Conservation (phyloP, 2,888 invertebrate genomes). For the Pheosia tremula region DNA sequence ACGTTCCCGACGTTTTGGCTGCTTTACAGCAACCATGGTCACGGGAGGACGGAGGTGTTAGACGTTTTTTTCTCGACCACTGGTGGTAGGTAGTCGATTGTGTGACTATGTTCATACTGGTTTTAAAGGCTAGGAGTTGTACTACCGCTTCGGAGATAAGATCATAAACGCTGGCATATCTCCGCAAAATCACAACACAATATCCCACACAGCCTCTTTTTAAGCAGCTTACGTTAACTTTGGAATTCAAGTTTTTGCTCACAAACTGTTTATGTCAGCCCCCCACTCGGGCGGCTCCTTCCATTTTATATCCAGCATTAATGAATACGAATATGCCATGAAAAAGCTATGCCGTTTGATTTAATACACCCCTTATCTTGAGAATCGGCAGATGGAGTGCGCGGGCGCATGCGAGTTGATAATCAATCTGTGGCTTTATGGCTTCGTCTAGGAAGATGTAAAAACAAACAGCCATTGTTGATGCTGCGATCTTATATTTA, state of each 20-base stretch:
- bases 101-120: no score
- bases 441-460: background rate
- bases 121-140: no score
- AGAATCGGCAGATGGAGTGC: slow-evolving; percentile 56
- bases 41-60: no score
- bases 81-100: no score
- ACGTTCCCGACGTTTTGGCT: no score
- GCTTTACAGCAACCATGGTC: no score
- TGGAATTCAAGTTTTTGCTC: slow-evolving; percentile 65
- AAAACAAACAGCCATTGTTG: no score
- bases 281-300: slow-evolving; percentile 73
- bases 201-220: slow-evolving; percentile 20
- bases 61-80: no score
- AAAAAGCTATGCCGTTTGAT: slow-evolving; percentile 74
- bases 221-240: slow-evolving; percentile 51
- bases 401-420: slow-evolving; percentile 25
- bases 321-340: slow-evolving; percentile 77
- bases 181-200: slow-evolving; percentile 21
- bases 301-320: slow-evolving; percentile 79
- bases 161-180: background rate
- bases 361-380: slow-evolving; percentile 66
- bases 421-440: background rate
- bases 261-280: slow-evolving; percentile 75
- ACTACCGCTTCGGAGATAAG: background rate
- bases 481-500: no score